Evolutionary conservation across 2,113 vertebrate genomes (phyloP).

Genomic region (Corythornis vintsioides): DNA sequence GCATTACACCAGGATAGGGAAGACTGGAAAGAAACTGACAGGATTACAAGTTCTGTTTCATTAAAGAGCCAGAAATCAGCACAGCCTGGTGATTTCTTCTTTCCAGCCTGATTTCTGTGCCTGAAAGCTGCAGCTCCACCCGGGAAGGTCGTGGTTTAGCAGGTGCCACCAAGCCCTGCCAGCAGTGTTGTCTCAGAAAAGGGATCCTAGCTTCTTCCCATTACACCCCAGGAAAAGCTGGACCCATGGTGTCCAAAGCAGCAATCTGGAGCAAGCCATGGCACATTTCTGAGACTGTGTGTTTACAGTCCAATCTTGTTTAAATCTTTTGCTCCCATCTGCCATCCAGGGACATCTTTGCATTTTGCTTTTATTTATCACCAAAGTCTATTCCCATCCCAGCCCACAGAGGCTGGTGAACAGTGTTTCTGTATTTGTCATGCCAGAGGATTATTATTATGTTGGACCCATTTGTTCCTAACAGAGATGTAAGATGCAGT

Average conservation of each 20-base stretch:
- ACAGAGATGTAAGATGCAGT: constrained; percentile 43
- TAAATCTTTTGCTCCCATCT: not conserved
- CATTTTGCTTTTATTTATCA: not conserved
- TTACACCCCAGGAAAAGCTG: not conserved
- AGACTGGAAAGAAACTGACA: not conserved
- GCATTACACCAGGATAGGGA: not conserved
- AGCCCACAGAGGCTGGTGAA: not conserved
- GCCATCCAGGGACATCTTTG: constrained; percentile 3
- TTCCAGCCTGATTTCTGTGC: not conserved
- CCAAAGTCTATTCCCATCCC: not conserved
- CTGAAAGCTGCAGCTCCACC: not conserved
- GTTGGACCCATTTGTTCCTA: constrained; percentile 35
- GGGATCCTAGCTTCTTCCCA: not conserved
- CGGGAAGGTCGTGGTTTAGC: not conserved
- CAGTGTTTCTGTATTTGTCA: not conserved
- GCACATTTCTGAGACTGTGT: not conserved
- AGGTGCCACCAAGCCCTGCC: not conserved
- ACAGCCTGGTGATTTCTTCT: not conserved
- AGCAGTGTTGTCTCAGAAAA: not conserved
- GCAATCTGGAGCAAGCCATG: not conserved
- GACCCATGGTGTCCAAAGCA: not conserved
- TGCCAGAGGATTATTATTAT: constrained; percentile 39
- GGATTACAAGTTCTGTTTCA: not conserved
- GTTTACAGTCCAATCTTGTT: not conserved
- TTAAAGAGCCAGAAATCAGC: not conserved